phyloP scores from a whole-genome alignment of 2,888 invertebrate genomes.

The Apotomis capreana region DNA sequence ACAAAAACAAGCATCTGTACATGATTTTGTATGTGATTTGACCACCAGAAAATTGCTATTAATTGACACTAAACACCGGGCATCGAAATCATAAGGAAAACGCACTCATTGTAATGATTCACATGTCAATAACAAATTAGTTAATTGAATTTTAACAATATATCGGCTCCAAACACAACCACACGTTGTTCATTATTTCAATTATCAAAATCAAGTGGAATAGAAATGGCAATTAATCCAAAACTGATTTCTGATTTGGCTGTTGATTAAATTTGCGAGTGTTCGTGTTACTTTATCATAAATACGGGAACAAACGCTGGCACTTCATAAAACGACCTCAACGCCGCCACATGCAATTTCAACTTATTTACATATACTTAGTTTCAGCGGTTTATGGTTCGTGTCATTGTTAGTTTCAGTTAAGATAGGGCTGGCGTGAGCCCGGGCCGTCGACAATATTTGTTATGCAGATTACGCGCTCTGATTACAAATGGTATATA shows the following conservation, averaged over 20 bases:
- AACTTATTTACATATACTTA: constrained; percentile 67
- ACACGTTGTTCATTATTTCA: neutral
- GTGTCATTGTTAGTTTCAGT: constrained; percentile 60
- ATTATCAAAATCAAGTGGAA: neutral
- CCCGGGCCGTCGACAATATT: constrained; percentile 45
- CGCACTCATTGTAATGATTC: neutral
- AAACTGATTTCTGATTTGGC: neutral
- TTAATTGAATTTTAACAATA: neutral
- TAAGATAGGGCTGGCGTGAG: constrained; percentile 50
- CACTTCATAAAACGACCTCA: constrained; percentile 44
- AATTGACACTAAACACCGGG: too few relatives aligned
- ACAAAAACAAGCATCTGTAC: too few relatives aligned
- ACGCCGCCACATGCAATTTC: constrained; percentile 59
- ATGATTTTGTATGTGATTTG: too few relatives aligned
- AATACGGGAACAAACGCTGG: constrained; percentile 29
- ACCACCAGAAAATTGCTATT: too few relatives aligned
- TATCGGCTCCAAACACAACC: neutral
- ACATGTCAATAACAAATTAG: neutral
- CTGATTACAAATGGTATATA: constrained; percentile 46
- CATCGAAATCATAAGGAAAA: too few relatives aligned
- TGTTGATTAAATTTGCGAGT: neutral
- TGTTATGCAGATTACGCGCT: constrained; percentile 48
- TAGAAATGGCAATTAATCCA: neutral
- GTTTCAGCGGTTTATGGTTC: constrained; percentile 61
- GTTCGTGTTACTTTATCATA: constrained; percentile 15